These are phyloP conservation scores for Pyrochroa serraticornis DNA, from an alignment of 2,888 invertebrate genomes.

Conservation along the genomic window DNA sequence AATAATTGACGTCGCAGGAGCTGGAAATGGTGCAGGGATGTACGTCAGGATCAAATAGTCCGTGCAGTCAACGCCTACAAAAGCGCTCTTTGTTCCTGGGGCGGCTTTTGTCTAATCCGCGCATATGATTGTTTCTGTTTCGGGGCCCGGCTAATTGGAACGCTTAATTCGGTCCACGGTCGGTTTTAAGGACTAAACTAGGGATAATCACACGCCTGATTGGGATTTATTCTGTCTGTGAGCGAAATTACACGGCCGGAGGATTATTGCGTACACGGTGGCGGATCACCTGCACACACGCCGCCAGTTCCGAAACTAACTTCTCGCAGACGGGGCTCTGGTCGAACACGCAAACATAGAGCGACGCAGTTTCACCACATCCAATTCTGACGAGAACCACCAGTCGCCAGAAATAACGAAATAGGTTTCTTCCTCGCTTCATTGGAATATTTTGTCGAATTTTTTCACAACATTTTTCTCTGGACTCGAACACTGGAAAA, in stretches of 20 bases:
- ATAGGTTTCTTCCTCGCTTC: no score
- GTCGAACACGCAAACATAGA: background rate
- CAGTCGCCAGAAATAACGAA: no score
- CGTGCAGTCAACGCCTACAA: slow-evolving; percentile 1
- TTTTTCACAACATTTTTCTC: no score
- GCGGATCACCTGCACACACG: background rate
- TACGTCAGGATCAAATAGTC: slow-evolving; percentile 10
- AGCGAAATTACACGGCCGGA: slow-evolving; percentile 4
- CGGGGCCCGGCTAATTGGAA: slow-evolving; percentile 37
- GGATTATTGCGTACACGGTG: slow-evolving; percentile 3
- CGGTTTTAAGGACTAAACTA: slow-evolving; percentile 34
- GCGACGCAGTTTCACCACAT: no score
- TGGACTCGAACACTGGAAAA: no score
- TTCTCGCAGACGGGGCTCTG: background rate
- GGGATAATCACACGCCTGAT: slow-evolving; percentile 38
- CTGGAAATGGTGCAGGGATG: slow-evolving; percentile 15
- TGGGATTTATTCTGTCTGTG: slow-evolving; percentile 30
- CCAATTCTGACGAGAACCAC: no score
- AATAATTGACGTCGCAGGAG: slow-evolving; percentile 33
- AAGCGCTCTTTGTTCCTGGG: slow-evolving; percentile 18
- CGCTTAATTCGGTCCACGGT: slow-evolving; percentile 33
- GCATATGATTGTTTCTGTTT: slow-evolving; percentile 39
- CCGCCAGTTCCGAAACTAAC: background rate
- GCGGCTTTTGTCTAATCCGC: slow-evolving; percentile 25
- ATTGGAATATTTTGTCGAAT: no score